A percentile compares a stretch with the other conserved stretches of the same genome.
These are phyloP conservation scores for Amazona guildingii DNA, from an alignment of 2,113 vertebrate genomes.

Conservation along the genomic window DNA sequence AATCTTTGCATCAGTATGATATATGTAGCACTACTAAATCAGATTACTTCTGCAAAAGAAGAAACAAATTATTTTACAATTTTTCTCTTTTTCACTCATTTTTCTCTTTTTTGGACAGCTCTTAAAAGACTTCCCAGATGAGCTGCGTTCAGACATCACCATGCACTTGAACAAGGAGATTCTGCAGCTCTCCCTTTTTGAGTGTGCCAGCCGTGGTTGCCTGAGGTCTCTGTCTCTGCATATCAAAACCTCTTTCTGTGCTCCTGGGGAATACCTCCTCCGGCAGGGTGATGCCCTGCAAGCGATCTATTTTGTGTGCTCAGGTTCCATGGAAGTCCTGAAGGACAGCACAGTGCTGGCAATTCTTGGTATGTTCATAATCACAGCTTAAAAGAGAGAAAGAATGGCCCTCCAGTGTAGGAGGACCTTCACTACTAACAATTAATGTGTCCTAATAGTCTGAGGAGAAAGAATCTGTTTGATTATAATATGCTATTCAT, in stretches of 20 bases:
- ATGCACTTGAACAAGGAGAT: conserved; percentile 99
- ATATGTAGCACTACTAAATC: background rate
- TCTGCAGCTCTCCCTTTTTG: conserved; percentile 93
- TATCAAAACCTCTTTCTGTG: conserved; percentile 98
- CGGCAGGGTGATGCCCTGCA: conserved; percentile 97
- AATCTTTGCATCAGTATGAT: background rate
- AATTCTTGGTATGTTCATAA: conserved; percentile 87
- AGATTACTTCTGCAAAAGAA: background rate
- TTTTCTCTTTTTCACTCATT: background rate
- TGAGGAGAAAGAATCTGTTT: background rate
- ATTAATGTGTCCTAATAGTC: background rate
- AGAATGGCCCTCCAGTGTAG: background rate
- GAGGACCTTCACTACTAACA: background rate
- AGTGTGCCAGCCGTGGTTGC: conserved; percentile 93
- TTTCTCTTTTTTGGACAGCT: conserved; percentile 76
- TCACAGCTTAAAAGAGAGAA: background rate
- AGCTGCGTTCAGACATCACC: conserved; percentile 96
- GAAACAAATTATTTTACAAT: background rate
- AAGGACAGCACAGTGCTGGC: conserved; percentile 96
- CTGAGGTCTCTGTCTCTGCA: conserved; percentile 95
- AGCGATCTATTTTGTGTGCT: conserved; percentile 97
- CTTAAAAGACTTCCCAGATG: conserved; percentile 95
- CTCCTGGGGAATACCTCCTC: conserved; percentile 95
- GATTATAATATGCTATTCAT: background rate
- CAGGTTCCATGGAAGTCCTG: conserved; percentile 98